Percentiles rank a stretch among this genome's conserved stretches.
Evolutionary conservation across 2,113 vertebrate species (phyloP).

Genomic region (Caretta caretta): DNA sequence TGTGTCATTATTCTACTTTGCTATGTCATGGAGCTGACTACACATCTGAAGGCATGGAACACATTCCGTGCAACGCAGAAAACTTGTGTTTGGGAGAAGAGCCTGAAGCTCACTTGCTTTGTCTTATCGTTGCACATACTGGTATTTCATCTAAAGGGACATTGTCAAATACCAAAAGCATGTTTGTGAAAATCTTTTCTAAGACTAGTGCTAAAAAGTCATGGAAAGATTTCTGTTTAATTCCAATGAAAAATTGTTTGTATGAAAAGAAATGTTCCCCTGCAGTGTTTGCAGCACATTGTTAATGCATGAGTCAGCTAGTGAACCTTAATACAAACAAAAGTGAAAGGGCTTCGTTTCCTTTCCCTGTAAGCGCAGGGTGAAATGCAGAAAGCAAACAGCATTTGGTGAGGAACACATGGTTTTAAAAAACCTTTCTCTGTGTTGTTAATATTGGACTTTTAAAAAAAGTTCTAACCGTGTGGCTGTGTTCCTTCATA

Average conservation of each 20-base stretch:
- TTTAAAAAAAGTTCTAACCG: neutral
- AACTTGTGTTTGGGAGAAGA: neutral
- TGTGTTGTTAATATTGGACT: neutral
- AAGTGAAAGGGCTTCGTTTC: neutral
- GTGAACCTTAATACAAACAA: neutral
- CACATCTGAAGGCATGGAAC: neutral
- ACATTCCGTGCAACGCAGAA: neutral
- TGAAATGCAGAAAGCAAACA: neutral
- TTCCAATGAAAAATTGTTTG: neutral
- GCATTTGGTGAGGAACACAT: neutral
- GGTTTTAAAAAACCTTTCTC: neutral
- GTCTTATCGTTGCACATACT: neutral
- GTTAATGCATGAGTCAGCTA: neutral
- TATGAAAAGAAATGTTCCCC: neutral
- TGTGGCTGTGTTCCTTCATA: neutral
- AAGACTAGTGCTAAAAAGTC: neutral
- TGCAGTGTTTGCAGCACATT: neutral
- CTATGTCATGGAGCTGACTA: rapidly evolving
- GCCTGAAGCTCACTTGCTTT: neutral
- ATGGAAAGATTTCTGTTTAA: neutral
- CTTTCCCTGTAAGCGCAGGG: neutral
- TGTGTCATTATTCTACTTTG: neutral
- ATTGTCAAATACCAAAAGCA: neutral
- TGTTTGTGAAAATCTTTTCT: neutral
- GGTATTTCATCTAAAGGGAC: neutral